Percentiles rank a stretch among this genome's conserved stretches.
These are phyloP conservation scores for Abramis brama DNA, from an alignment of 2,113 vertebrate species.

Conservation along the genomic window DNA sequence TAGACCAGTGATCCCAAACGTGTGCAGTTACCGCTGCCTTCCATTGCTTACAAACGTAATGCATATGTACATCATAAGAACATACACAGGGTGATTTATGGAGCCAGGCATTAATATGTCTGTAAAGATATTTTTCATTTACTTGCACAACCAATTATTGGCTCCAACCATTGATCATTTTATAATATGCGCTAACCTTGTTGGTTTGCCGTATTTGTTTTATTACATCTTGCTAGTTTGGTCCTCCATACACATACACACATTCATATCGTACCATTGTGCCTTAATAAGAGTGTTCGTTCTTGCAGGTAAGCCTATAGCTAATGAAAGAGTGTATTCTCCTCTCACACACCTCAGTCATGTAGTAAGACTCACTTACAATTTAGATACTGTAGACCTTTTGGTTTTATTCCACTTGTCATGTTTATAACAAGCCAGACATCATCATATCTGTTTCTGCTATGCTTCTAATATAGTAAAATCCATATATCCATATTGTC, in stretches of 20 bases:
- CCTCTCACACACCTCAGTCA: neutral
- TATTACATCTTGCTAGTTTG: neutral
- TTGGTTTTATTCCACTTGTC: neutral
- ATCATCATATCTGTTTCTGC: neutral
- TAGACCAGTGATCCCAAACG: conserved; percentile 73
- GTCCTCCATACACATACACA: neutral
- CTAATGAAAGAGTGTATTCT: neutral
- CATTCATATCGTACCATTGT: conserved; percentile 7
- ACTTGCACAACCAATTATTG: neutral
- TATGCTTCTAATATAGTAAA: neutral
- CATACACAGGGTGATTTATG: neutral
- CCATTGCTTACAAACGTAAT: neutral
- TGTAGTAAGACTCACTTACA: neutral
- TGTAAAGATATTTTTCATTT: conserved; percentile 13
- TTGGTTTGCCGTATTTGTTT: neutral
- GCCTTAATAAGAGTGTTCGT: conserved; percentile 9
- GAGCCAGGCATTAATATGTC: neutral
- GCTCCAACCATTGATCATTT: neutral
- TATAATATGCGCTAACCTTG: neutral
- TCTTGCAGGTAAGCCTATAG: conserved; percentile 5
- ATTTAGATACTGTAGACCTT: neutral
- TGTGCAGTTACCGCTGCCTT: conserved; percentile 23
- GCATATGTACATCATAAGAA: conserved; percentile 1
- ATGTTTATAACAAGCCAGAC: neutral
- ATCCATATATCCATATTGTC: neutral